phyloP scores from a whole-genome alignment of 2,113 vertebrate genomes.

The Chloropsis cyanopogon region DNA sequence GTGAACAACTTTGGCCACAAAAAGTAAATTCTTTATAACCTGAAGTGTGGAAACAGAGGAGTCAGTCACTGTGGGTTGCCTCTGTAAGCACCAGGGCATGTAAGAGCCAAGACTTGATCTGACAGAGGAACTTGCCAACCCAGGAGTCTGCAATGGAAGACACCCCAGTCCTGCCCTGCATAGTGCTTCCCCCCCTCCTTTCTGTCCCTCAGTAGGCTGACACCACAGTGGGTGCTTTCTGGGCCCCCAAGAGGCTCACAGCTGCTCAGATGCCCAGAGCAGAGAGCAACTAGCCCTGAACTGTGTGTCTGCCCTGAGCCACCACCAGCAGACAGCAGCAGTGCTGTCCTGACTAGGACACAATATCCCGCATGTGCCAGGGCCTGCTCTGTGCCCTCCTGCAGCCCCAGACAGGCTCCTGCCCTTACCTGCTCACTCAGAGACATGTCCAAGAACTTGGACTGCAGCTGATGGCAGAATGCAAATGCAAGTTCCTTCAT shows the following conservation, averaged over 20 bases:
- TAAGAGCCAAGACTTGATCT: neutral
- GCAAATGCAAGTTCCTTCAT: constrained; percentile 87
- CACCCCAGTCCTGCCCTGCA: neutral
- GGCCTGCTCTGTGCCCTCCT: neutral
- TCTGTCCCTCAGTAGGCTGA: neutral
- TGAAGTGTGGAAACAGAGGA: constrained; percentile 37
- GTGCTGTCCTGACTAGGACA: neutral
- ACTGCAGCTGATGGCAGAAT: constrained; percentile 90
- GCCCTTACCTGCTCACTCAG: constrained; percentile 89
- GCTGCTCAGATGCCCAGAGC: neutral
- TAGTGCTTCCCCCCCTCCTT: neutral
- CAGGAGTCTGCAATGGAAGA: neutral
- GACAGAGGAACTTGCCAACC: neutral
- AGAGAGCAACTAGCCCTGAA: neutral
- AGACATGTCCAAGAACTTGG: constrained; percentile 85
- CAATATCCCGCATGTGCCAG: fast-evolving
- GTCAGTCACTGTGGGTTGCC: neutral
- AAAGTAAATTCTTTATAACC: constrained; percentile 96
- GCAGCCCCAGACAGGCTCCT: neutral
- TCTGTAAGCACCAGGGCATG: neutral
- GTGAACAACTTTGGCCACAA: constrained; percentile 89
- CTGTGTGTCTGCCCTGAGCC: neutral
- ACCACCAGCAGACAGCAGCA: neutral
- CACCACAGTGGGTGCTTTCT: neutral
- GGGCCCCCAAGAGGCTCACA: neutral